A percentile compares a stretch with the other conserved stretches of the same genome.
These are phyloP conservation scores for Blastomussa wellsi DNA, from an alignment of 92 coral and sea anemone genomes.

Conservation along the genomic window DNA sequence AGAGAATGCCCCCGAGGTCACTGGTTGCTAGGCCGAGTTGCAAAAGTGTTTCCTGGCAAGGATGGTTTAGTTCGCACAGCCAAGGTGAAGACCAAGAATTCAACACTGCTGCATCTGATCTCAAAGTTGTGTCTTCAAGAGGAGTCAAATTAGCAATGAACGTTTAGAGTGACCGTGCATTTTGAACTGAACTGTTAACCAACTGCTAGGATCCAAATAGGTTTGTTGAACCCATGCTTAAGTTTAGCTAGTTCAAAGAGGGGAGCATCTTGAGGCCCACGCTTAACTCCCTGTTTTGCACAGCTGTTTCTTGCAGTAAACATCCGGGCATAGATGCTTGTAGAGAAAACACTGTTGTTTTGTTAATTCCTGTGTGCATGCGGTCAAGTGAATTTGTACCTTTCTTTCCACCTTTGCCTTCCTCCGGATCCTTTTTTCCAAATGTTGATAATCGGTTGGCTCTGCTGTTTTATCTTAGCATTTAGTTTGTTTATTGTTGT, in stretches of 20 bases:
- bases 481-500: not conserved
- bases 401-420: not conserved
- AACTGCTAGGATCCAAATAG: conserved; percentile 5
- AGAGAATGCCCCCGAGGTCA: too few relatives aligned
- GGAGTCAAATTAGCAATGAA: conserved; percentile 28
- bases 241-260: not conserved
- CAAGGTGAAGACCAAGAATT: too few relatives aligned
- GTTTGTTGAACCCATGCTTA: not conserved
- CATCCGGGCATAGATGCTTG: too few relatives aligned
- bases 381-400: not conserved
- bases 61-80: too few relatives aligned
- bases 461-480: not conserved
- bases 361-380: conserved; percentile 6
- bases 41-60: too few relatives aligned
- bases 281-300: not conserved
- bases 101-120: conserved; percentile 10
- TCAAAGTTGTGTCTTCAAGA: conserved; percentile 46
- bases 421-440: not conserved
- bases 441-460: not conserved
- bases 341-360: not conserved
- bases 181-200: not conserved
- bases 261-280: not conserved
- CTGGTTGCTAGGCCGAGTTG: too few relatives aligned
- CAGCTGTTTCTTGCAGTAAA: not conserved
- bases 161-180: not conserved